Percentiles rank a stretch among this genome's conserved stretches.
These are phyloP conservation scores for Archilochus colubris DNA, from an alignment of 2,113 vertebrate genomes.

Conservation along the genomic window DNA sequence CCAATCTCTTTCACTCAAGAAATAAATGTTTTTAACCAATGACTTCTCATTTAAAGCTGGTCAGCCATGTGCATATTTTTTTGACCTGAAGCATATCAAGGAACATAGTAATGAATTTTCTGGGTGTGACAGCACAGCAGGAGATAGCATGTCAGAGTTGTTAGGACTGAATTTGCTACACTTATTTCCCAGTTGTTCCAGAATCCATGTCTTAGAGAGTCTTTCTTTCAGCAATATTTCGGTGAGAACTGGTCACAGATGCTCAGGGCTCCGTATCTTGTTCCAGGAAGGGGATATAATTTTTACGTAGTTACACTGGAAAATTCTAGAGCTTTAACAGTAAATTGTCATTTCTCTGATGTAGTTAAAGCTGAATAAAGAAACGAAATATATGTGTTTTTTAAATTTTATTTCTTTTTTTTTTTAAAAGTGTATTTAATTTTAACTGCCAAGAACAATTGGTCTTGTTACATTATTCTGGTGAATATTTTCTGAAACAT, in stretches of 20 bases:
- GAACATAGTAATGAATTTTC: background rate
- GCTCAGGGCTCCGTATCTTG: background rate
- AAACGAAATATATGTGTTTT: background rate
- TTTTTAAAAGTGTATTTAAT: background rate
- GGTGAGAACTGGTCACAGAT: background rate
- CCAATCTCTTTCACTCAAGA: background rate
- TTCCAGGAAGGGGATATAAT: background rate
- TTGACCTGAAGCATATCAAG: background rate
- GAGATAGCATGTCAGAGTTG: background rate
- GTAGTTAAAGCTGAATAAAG: background rate
- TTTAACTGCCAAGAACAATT: background rate
- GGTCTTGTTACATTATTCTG: background rate
- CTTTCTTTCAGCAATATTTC: background rate
- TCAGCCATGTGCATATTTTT: background rate
- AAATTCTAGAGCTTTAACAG: background rate
- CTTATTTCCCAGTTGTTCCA: background rate
- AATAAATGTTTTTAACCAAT: background rate
- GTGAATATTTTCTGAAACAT: background rate
- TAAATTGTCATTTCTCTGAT: background rate
- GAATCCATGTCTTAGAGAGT: background rate
- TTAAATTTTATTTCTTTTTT: background rate
- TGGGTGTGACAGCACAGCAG: background rate
- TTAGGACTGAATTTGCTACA: background rate
- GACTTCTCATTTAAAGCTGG: background rate
- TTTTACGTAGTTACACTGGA: background rate